A percentile compares a stretch with the other conserved stretches of the same genome.
These are phyloP conservation scores for Holocentrus rufus DNA, from an alignment of 2,797 vertebrate genomes.

Conservation along the genomic window DNA sequence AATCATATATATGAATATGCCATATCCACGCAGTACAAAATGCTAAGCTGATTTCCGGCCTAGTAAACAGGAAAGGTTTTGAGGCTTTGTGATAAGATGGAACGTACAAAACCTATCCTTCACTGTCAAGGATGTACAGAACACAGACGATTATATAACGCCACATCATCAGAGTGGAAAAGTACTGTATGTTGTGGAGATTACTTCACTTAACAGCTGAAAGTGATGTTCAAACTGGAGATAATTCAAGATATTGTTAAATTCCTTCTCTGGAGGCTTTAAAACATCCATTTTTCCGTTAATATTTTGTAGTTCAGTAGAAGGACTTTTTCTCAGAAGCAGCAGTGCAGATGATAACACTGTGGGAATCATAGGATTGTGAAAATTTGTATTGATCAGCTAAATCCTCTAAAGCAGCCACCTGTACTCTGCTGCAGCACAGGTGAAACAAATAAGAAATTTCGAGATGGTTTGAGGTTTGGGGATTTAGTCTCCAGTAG, in stretches of 20 bases:
- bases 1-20: background rate
- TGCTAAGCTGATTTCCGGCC: conserved; percentile 5
- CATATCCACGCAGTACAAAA: background rate
- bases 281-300: background rate
- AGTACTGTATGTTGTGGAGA: too few species aligned
- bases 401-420: background rate
- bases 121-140: background rate
- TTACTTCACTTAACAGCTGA: background rate
- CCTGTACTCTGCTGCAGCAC: background rate
- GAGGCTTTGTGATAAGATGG: background rate
- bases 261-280: background rate
- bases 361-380: background rate
- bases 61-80: conserved; percentile 5
- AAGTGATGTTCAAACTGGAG: background rate
- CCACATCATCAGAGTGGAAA: background rate
- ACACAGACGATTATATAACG: background rate
- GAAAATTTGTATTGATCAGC: background rate
- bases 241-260: background rate
- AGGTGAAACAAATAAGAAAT: background rate
- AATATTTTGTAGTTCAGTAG: background rate
- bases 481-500: background rate
- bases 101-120: background rate
- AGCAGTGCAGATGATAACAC: background rate
- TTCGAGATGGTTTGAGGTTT: background rate
- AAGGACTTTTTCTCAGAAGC: background rate